Base-by-base conservation (phyloP, 1,140 invertebrate species). In the Odontomachus brunneus region DNA sequence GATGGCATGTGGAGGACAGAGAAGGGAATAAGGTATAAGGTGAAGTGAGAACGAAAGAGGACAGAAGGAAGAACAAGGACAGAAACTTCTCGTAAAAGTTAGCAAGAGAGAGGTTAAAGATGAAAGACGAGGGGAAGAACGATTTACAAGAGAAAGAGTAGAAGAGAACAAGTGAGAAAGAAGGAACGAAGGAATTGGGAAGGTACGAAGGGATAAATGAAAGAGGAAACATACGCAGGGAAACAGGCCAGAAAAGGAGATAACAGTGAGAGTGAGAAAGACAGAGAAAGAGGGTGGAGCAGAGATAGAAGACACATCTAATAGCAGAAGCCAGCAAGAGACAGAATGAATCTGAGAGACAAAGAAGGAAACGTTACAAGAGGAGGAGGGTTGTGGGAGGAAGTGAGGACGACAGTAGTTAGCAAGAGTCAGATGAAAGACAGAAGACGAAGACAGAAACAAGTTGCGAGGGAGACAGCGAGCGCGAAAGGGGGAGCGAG, bases 61-160 rank as follows among this genome's bases (percentile, higher is more conserved):
- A 1, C 9, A 7, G 3, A 17, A 19, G 38, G 7, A 49, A 73
- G 44, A 24, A 53, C 38, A 38, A 22, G 19, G 22, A 62, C 24
- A 57, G 24, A 14, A 14, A 76, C 22, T 22, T 3, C 19, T 49
- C 22, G 29, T 14, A 24, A 53, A 19, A 76, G 15, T 38, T 14
- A 76, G 29, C 48, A 53, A 53, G 62, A 76, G 63, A 76, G 53
- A 76, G 60, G 38, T 33, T 26, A 17, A 4, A 38, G 11, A 9
- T 38, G 38, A 66, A 74, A 53, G 48, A 63, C 3, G 60, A 74
- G 33, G 44, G 69, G 51, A 76, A 29, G 67, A 26, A 71, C 38
- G 38, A 44, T 44, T 44, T 44, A 60, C 15, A 55, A 11, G 26
- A 51, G 15, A 60, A 33, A 33, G 29, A 33, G 5, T 33, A 33